A percentile compares a stretch with the other conserved stretches of the same genome.
Evolutionary conservation across 1,140 invertebrate genomes (phyloP).

Genomic region (Dreissena rostriformis): DNA sequence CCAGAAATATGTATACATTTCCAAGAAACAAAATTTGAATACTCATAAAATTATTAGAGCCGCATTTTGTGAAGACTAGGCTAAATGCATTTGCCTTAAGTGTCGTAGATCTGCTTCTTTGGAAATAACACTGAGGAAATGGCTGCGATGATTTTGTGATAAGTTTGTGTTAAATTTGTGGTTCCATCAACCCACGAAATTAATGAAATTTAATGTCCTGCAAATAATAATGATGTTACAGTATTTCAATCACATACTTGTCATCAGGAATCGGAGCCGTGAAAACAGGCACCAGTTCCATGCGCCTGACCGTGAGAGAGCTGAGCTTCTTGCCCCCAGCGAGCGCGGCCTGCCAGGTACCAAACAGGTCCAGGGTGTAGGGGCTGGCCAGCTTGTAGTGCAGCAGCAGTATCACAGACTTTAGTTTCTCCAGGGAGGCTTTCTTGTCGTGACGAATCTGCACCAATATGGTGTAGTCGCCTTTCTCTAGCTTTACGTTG

Average conservation of each 20-base stretch:
- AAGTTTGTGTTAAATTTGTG: no score
- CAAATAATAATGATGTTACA: no score
- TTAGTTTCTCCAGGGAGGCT: slow-evolving; percentile 92
- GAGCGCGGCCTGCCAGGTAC: slow-evolving; percentile 83
- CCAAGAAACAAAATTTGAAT: no score
- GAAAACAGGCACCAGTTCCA: slow-evolving; percentile 88
- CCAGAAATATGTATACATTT: not conserved
- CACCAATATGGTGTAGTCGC: slow-evolving; percentile 94
- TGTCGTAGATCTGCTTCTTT: no score
- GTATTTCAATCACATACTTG: slow-evolving; percentile 85
- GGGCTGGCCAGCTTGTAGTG: slow-evolving; percentile 89
- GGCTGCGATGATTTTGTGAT: no score
- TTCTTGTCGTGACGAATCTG: slow-evolving; percentile 95
- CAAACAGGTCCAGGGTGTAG: slow-evolving; percentile 90
- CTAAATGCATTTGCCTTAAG: no score
- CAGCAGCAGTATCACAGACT: slow-evolving; percentile 88
- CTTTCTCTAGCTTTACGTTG: slow-evolving; percentile 94
- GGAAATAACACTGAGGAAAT: no score
- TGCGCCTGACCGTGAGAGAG: slow-evolving; percentile 84
- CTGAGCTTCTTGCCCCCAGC: slow-evolving; percentile 90
- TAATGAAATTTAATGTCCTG: no score
- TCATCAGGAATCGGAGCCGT: slow-evolving; percentile 88
- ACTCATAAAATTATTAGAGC: no score
- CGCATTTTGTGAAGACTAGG: no score
- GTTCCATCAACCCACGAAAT: no score